phyloP scores from a whole-genome alignment of 1,140 invertebrate genomes.

The Maniola jurtina region DNA sequence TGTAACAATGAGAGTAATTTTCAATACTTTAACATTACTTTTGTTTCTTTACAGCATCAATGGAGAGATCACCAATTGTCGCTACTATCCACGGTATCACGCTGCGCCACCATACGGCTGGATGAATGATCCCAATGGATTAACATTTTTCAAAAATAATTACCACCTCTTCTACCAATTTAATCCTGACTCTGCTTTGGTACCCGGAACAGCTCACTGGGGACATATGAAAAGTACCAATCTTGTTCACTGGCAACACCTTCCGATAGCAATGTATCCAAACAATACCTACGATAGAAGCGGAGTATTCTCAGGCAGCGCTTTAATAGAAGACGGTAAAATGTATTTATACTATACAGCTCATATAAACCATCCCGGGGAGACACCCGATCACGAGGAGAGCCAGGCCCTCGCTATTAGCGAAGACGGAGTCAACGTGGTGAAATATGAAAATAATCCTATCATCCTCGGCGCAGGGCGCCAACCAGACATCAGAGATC shows the following conservation, averaged over 20 bases:
- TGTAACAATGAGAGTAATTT: neutral
- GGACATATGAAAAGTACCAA: constrained; percentile 64
- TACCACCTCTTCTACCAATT: constrained; percentile 71
- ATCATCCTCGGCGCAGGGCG: constrained; percentile 45
- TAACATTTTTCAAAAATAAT: constrained; percentile 48
- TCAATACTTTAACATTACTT: constrained; percentile 15
- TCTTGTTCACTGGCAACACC: constrained; percentile 60
- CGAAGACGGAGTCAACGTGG: constrained; percentile 51
- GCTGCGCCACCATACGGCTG: constrained; percentile 57
- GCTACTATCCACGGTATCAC: constrained; percentile 57
- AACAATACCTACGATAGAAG: constrained; percentile 51
- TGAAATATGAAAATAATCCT: constrained; percentile 55
- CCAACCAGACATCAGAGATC: constrained; percentile 64
- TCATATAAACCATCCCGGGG: constrained; percentile 43
- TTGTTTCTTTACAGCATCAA: constrained; percentile 17
- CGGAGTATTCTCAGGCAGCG: constrained; percentile 71
- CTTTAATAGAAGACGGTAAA: constrained; percentile 52
- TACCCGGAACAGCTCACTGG: constrained; percentile 57
- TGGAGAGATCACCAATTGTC: constrained; percentile 12
- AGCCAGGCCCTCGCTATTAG: constrained; percentile 53
- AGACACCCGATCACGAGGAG: constrained; percentile 46
- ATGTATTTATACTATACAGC: constrained; percentile 70
- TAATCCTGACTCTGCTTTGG: constrained; percentile 48
- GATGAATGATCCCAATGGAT: constrained; percentile 76
- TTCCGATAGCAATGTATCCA: constrained; percentile 62